A percentile compares a stretch with the other conserved stretches of the same genome.
These are phyloP conservation scores for Tineola bisselliella DNA, from an alignment of 2,888 invertebrate genomes.

Conservation along the genomic window DNA sequence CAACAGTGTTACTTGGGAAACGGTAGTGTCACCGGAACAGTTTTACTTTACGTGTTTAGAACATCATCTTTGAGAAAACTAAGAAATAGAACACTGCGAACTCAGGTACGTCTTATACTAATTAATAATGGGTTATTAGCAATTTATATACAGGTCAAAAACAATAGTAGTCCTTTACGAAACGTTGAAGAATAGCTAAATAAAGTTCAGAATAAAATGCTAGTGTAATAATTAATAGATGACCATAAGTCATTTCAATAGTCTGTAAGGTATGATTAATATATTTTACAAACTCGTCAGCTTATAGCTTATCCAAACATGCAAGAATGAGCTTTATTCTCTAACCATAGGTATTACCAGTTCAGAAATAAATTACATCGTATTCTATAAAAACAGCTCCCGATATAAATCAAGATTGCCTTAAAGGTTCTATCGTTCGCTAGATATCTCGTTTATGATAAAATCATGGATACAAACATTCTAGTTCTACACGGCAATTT, in stretches of 20 bases:
- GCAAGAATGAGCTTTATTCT: background rate
- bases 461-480: background rate
- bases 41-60: background rate
- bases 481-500: constrained; percentile 4
- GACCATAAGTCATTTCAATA: background rate
- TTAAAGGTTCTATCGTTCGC: constrained; percentile 6
- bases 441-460: constrained; percentile 1
- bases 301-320: background rate
- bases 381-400: constrained; percentile 8
- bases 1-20: background rate
- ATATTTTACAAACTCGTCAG: background rate
- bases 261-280: background rate
- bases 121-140: too few relatives aligned
- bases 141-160: too few relatives aligned
- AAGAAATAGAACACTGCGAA: background rate
- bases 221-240: background rate
- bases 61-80: background rate
- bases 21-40: constrained; percentile 9
- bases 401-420: constrained; percentile 11
- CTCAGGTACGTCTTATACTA: constrained; percentile 2
- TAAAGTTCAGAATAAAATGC: too few relatives aligned
- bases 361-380: constrained; percentile 6
- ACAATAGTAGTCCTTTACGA: too few relatives aligned
- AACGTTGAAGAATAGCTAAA: too few relatives aligned
- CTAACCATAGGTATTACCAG: background rate